phyloP scores from a whole-genome alignment of 2,113 vertebrate species.

The Colaptes auratus region DNA sequence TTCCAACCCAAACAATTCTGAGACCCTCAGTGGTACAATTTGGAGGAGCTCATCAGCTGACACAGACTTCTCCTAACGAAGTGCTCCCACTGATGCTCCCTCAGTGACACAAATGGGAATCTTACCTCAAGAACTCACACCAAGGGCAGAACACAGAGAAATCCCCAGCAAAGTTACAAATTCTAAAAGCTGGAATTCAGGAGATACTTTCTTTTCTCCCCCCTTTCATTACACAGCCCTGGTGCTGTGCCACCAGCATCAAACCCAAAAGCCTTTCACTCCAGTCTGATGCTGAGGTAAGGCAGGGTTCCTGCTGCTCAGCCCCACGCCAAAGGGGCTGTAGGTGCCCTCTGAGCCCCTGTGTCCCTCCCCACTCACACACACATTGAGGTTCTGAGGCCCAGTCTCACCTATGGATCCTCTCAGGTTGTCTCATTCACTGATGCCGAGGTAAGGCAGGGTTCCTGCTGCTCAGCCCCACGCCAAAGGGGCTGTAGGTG shows the following conservation, averaged over 20 bases:
- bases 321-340: accelerated
- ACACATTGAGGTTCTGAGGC: no score
- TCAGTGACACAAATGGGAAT: accelerated
- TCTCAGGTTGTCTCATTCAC: neutral
- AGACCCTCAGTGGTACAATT: neutral
- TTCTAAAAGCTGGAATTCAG: neutral
- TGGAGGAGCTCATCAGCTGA: neutral
- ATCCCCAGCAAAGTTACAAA: neutral
- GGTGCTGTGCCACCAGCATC: neutral
- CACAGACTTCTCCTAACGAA: neutral
- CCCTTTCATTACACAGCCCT: neutral
- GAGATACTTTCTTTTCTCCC: neutral
- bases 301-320: neutral
- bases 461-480: neutral
- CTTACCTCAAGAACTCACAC: neutral
- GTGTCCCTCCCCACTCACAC: neutral
- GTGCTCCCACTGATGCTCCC: neutral
- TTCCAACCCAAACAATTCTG: no score
- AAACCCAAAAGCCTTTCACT: neutral
- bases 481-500: neutral
- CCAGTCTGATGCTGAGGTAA: accelerated
- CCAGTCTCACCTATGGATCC: accelerated
- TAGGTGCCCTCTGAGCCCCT: neutral
- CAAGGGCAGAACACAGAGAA: neutral
- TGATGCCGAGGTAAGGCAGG: accelerated